Evolutionary conservation across 30 jellyfish, hydroid and myxozoan species (phyloP).

Genomic region (Hydractinia symbiolongicarpus): DNA sequence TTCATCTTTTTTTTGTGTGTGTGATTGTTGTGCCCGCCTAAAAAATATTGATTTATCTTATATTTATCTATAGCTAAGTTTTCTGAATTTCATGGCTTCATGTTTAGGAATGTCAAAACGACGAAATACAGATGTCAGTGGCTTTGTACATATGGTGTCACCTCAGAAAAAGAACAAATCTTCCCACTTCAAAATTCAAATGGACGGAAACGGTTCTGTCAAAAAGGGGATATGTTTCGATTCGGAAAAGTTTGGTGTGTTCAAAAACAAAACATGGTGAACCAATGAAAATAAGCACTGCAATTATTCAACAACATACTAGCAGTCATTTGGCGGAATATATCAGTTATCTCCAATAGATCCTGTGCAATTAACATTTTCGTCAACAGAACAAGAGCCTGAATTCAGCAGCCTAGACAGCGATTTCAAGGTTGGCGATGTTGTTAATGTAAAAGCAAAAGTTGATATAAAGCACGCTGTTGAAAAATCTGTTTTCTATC

Average conservation of each 20-base stretch:
- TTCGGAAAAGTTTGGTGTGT: neutral
- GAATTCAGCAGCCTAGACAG: neutral
- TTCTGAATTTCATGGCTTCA: no score
- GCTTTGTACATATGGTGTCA: neutral
- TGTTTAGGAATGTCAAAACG: neutral
- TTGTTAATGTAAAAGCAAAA: constrained; percentile 3
- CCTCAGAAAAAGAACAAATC: neutral
- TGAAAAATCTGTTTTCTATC: neutral
- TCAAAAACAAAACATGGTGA: neutral
- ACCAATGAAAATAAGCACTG: neutral
- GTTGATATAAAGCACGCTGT: neutral
- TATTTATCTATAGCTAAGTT: no score
- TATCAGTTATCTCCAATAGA: neutral
- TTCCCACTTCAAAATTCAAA: neutral
- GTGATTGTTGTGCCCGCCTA: no score
- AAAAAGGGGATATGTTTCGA: neutral
- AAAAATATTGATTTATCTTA: no score
- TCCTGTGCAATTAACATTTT: neutral
- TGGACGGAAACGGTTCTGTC: neutral
- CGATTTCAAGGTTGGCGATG: neutral
- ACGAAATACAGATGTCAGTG: neutral
- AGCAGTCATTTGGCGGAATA: neutral
- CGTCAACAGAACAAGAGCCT: neutral
- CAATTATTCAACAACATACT: neutral
- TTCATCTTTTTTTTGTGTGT: no score